Conservation (phyloP, 2,113 vertebrate species). For the Guaruba guarouba region DNA sequence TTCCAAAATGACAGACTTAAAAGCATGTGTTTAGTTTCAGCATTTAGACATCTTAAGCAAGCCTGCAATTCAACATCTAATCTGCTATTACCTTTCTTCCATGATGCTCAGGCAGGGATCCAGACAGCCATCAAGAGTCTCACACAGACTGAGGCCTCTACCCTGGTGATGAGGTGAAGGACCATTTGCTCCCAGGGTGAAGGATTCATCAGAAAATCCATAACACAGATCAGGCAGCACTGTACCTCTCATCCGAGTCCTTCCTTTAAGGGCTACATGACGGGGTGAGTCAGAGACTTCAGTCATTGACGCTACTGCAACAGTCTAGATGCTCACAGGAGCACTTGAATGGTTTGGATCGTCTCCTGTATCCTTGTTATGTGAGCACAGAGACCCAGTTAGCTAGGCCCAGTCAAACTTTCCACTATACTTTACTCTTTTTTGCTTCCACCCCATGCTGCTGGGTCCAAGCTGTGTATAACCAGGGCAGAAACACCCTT, state of each 20-base stretch:
- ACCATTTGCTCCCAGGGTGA: accelerated
- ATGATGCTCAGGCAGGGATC: not conserved
- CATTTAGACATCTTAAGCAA: accelerated
- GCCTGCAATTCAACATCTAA: accelerated
- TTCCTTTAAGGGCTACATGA: accelerated
- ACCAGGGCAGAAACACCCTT: not conserved
- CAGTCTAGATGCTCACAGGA: accelerated
- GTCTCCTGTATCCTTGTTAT: not conserved
- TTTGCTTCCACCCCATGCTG: not conserved
- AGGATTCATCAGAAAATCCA: not conserved
- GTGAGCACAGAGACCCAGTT: not conserved
- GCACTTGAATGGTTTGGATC: accelerated
- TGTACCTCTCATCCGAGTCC: not conserved
- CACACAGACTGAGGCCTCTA: too few species aligned
- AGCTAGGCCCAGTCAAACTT: not conserved
- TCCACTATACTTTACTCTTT: not conserved
- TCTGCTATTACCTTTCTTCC: not conserved
- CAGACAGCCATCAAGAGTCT: not conserved
- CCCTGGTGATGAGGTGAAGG: not conserved
- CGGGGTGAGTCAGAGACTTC: accelerated
- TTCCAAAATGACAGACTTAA: accelerated
- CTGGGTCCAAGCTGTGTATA: not conserved
- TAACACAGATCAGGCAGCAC: too few species aligned
- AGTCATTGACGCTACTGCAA: accelerated
- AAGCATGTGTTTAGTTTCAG: not conserved